phyloP scores from a whole-genome alignment of 2,797 vertebrate species.

The Sebastes elongatus region DNA sequence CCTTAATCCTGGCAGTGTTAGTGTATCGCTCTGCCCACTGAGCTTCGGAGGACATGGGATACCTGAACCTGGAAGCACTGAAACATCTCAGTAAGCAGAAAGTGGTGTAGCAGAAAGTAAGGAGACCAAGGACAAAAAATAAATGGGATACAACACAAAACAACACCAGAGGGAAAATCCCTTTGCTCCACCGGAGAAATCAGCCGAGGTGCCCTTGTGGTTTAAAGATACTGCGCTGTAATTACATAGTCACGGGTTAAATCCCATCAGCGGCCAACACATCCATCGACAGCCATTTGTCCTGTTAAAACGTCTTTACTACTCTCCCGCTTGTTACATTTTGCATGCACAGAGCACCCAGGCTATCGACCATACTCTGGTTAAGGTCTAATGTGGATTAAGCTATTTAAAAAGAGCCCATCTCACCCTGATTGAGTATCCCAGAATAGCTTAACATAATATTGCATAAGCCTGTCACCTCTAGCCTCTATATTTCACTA shows the following conservation, averaged over 20 bases:
- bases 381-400: slow-evolving; percentile 52
- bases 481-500: slow-evolving; percentile 27
- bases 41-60: slow-evolving; percentile 40
- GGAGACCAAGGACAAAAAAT: slow-evolving; percentile 38
- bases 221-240: slow-evolving; percentile 44
- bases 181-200: neutral
- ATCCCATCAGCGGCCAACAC: slow-evolving; percentile 30
- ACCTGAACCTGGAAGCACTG: slow-evolving; percentile 16
- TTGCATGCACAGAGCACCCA: slow-evolving; percentile 21
- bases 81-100: slow-evolving; percentile 47
- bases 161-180: slow-evolving; percentile 18
- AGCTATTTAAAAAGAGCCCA: slow-evolving; percentile 51
- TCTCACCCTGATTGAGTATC: slow-evolving; percentile 42
- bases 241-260: slow-evolving; percentile 59
- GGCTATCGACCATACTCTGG: slow-evolving; percentile 19
- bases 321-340: slow-evolving; percentile 10
- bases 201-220: slow-evolving; percentile 30
- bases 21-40: slow-evolving; percentile 23
- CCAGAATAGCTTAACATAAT: slow-evolving; percentile 23
- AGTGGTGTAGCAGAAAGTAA: slow-evolving; percentile 4
- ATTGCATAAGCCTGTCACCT: slow-evolving; percentile 16
- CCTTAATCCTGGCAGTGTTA: slow-evolving; percentile 56
- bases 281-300: slow-evolving; percentile 30
- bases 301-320: slow-evolving; percentile 19
- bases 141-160: slow-evolving; percentile 5